Percentiles rank a stretch among this genome's conserved stretches.
phyloP scores from a whole-genome alignment of 2,888 invertebrate species.

The Cryptus armator region DNA sequence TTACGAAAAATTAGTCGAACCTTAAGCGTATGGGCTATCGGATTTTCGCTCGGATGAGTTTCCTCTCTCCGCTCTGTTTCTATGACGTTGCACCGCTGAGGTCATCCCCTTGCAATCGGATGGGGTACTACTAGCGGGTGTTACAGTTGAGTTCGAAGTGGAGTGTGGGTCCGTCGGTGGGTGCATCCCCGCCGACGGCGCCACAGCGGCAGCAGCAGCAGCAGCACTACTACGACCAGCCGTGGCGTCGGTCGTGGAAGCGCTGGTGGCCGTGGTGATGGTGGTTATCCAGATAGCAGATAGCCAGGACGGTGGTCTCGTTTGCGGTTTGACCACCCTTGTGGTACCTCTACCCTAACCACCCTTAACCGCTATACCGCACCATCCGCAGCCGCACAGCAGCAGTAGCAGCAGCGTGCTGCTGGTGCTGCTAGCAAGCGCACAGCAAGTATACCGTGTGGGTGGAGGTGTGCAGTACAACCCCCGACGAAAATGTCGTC shows the following conservation, averaged over 20 bases:
- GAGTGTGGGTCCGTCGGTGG: slow-evolving; percentile 41
- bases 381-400: slow-evolving; percentile 82
- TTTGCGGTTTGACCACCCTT: slow-evolving; percentile 85
- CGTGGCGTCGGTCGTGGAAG: slow-evolving; percentile 70
- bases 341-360: slow-evolving; percentile 83
- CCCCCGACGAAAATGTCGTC: slow-evolving; percentile 83
- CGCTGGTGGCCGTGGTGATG: slow-evolving; percentile 76
- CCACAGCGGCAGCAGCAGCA: slow-evolving; percentile 10
- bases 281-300: slow-evolving; percentile 85
- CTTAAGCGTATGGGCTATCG: slow-evolving; percentile 20
- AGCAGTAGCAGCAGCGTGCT: slow-evolving; percentile 74
- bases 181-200: slow-evolving; percentile 50
- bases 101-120: slow-evolving; percentile 51
- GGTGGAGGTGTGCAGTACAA: slow-evolving; percentile 45
- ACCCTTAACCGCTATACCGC: slow-evolving; percentile 83
- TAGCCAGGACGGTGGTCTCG: slow-evolving; percentile 85
- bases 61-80: background rate
- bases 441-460: slow-evolving; percentile 43
- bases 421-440: slow-evolving; percentile 52
- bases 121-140: background rate
- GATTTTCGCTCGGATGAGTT: slow-evolving; percentile 35
- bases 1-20: slow-evolving; percentile 2
- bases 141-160: slow-evolving; percentile 30
- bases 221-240: slow-evolving; percentile 23
- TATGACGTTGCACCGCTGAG: slow-evolving; percentile 17